Base-by-base conservation (phyloP, 1,140 invertebrate species). In the Drosophila sproati region DNA sequence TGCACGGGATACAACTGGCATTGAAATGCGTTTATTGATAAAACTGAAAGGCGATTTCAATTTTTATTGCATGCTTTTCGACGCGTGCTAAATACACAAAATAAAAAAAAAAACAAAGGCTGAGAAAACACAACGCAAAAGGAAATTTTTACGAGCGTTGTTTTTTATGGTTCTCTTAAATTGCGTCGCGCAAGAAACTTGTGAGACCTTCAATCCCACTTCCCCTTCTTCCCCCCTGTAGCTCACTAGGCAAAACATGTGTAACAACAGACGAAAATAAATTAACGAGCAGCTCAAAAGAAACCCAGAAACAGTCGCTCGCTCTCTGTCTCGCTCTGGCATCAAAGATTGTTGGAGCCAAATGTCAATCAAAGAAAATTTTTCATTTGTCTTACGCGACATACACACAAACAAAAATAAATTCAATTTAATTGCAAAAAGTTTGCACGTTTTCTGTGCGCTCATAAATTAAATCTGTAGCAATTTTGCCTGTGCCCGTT, bases 381-480 rank as follows among this genome's bases (percentile, higher is more conserved):
- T 45, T 54, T 71, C 59, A 35, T 72, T 72, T 72, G 43, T 57
- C 57, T 71, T 55, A n/a, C 39, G 52, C 39, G 39, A 35, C n/a
- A 43, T 5, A 60, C 20, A 51, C 8, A 8, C 20, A 12, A 6
- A 37, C 20, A 8, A 35, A 12, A 32, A 51, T 48, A 59, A 57
- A 52, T 28, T 39, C 47, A 64, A 71, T 64, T 73, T 75, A 77
- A 77, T 68, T 73, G 75, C 51, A 67, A 28, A 67, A 54, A 69
- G 67, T 69, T 71, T 56, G 34, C 39, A n/a, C 32, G 48, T 50
- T 50, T 32, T 45, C 41, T 47, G 47, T 56, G 50, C 66, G 41
- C 29, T 52, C 67, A 51, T 76, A 81, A 87, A 73, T 86, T 75
- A 78, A 76, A 78, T 82, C 62, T 71, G 43, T 50, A 12, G 4